Percentiles rank a stretch among this genome's conserved stretches.
These are phyloP conservation scores for Myrmophylax atrothorax DNA, from an alignment of 2,113 vertebrate species.

Conservation along the genomic window DNA sequence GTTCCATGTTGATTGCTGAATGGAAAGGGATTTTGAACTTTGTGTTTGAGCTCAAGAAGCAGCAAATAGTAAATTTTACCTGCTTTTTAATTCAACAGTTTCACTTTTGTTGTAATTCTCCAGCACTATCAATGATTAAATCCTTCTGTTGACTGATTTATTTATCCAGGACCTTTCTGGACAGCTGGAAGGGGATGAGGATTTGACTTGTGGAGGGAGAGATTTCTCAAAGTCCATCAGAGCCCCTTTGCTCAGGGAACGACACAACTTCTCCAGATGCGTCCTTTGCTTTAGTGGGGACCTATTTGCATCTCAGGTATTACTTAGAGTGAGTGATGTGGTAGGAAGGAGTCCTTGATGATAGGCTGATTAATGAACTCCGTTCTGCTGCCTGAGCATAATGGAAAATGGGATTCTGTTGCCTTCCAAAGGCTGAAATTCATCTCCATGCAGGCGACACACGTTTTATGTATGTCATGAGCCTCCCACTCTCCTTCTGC, in stretches of 20 bases:
- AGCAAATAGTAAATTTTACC: neutral
- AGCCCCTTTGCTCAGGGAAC: neutral
- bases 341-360: constrained; percentile 55
- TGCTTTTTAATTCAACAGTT: neutral
- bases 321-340: constrained; percentile 60
- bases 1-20: accelerated
- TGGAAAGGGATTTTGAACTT: neutral
- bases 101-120: neutral
- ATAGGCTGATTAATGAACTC: constrained; percentile 68
- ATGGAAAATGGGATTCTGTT: constrained; percentile 70
- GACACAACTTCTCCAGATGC: constrained; percentile 59
- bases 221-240: constrained; percentile 38
- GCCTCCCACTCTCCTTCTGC: constrained; percentile 17
- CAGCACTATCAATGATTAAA: neutral
- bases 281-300: constrained; percentile 54
- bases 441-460: constrained; percentile 62
- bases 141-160: neutral
- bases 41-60: neutral
- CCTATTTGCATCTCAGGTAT: constrained; percentile 60
- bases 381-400: constrained; percentile 66
- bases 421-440: constrained; percentile 61
- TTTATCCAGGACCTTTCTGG: constrained; percentile 15
- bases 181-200: constrained; percentile 5
- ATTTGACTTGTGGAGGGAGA: neutral
- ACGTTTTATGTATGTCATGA: constrained; percentile 53